phyloP scores from a whole-genome alignment of 1,140 invertebrate genomes.

The Parapsyche elsis region DNA sequence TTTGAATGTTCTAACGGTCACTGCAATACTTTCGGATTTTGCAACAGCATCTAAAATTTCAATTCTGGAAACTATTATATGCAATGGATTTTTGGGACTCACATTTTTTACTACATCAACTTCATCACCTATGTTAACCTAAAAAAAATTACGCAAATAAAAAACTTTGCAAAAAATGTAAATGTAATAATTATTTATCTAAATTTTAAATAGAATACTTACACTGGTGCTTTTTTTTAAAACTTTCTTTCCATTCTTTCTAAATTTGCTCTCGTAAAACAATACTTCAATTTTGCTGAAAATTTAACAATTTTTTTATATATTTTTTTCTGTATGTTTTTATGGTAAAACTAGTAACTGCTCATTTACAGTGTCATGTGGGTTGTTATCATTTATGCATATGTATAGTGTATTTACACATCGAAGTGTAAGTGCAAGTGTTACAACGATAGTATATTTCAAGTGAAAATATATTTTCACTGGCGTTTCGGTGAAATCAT shows the following conservation, averaged over 20 bases:
- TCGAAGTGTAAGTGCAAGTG: background rate
- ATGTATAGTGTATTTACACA: too few species aligned
- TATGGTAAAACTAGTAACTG: too few species aligned
- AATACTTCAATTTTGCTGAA: slow-evolving; percentile 72
- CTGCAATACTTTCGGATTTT: slow-evolving; percentile 61
- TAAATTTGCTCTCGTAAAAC: slow-evolving; percentile 75
- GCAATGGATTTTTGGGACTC: slow-evolving; percentile 69
- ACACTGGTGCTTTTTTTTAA: slow-evolving; percentile 72
- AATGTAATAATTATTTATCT: background rate
- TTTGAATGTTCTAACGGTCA: slow-evolving; percentile 70
- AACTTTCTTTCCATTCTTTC: slow-evolving; percentile 74
- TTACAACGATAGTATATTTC: too few species aligned
- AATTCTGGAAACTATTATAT: slow-evolving; percentile 71
- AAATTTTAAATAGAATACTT: slow-evolving; percentile 48
- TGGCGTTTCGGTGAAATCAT: too few species aligned
- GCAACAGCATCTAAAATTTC: slow-evolving; percentile 65
- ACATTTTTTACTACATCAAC: slow-evolving; percentile 72
- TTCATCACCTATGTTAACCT: slow-evolving; percentile 72
- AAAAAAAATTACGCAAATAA: slow-evolving; percentile 4
- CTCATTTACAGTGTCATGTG: too few species aligned
- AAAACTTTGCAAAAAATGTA: background rate
- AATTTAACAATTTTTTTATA: too few species aligned
- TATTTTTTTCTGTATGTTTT: too few species aligned
- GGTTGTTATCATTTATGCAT: too few species aligned
- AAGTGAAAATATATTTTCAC: too few species aligned